A percentile compares a stretch with the other conserved stretches of the same genome.
These are phyloP conservation scores for Garra rufa DNA, from an alignment of 2,113 vertebrate genomes.

Conservation along the genomic window DNA sequence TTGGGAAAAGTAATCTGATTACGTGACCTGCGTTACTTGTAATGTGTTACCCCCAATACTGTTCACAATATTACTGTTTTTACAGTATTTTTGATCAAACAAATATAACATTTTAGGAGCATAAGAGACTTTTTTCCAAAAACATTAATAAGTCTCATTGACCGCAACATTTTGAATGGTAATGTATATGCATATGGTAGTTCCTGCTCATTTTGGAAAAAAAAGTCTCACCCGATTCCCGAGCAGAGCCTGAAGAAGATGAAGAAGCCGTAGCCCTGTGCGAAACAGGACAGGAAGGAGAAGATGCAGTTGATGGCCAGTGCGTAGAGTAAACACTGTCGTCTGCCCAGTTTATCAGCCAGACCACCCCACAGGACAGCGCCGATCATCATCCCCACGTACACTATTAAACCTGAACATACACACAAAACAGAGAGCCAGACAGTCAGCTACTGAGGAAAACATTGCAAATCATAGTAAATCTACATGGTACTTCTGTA, in stretches of 20 bases:
- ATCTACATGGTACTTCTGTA: neutral
- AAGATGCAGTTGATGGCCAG: conserved; percentile 92
- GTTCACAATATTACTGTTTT: no score
- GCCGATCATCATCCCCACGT: conserved; percentile 96
- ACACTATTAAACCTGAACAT: conserved; percentile 88
- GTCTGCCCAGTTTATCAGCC: conserved; percentile 93
- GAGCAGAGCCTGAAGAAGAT: conserved; percentile 98
- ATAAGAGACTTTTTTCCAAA: no score
- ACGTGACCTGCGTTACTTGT: no score
- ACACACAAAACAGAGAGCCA: neutral
- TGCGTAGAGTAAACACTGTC: conserved; percentile 89
- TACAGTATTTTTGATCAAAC: no score
- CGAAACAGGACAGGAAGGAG: conserved; percentile 92
- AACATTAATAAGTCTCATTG: neutral
- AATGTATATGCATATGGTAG: neutral
- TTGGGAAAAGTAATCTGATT: no score
- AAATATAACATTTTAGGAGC: no score
- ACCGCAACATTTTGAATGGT: neutral
- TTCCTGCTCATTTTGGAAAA: neutral
- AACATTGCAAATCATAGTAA: neutral
- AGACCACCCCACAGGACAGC: conserved; percentile 91
- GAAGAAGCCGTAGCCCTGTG: conserved; percentile 94
- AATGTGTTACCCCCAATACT: no score
- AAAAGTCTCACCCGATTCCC: conserved; percentile 88
- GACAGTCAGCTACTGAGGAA: neutral